These are phyloP conservation scores for Rotaria macrura DNA, from an alignment of 2,888 invertebrate species.

Conservation along the genomic window DNA sequence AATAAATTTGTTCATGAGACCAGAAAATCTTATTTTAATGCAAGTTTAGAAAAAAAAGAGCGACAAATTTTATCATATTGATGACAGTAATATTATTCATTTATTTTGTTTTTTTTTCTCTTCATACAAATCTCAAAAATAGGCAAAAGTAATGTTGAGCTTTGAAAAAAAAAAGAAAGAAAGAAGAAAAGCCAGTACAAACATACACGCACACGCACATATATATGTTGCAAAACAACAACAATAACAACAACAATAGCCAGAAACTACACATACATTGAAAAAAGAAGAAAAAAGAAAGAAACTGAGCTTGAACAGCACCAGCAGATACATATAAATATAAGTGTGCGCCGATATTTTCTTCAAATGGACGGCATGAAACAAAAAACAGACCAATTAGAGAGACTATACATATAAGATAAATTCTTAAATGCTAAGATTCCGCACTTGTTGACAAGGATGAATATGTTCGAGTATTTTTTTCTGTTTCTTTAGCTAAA, in stretches of 20 bases:
- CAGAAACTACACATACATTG: neutral
- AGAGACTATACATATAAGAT: too few relatives aligned
- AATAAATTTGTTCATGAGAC: neutral
- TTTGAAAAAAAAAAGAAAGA: neutral
- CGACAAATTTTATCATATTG: neutral
- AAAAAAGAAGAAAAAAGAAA: neutral
- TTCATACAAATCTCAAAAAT: slow-evolving; percentile 4
- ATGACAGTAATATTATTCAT: neutral
- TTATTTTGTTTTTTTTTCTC: neutral
- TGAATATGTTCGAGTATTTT: neutral
- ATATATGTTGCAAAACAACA: neutral
- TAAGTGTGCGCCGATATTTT: neutral
- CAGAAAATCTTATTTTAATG: neutral
- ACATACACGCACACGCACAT: neutral
- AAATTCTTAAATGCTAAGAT: neutral
- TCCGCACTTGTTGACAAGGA: neutral
- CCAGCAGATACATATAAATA: neutral
- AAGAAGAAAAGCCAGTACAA: neutral
- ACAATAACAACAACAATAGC: neutral
- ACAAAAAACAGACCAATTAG: neutral
- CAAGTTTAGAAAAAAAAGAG: neutral
- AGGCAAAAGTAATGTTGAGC: neutral
- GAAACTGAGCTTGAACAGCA: neutral
- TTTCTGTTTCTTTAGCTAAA: neutral
- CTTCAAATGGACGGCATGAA: neutral